Evolutionary conservation across 2,888 invertebrate species (phyloP).

Genomic region (Synergus umbraculus): DNA sequence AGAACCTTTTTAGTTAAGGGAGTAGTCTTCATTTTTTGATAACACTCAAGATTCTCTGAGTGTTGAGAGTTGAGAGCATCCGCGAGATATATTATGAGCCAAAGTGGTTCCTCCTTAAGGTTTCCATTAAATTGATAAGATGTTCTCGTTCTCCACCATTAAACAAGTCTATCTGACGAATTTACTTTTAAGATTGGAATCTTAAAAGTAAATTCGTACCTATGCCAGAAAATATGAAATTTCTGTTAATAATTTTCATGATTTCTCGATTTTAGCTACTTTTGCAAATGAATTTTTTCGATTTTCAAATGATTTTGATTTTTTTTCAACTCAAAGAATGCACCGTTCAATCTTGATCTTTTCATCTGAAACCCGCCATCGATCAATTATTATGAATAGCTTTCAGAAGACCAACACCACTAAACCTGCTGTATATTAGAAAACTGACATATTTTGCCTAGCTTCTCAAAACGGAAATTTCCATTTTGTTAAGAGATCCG

Average conservation of each 20-base stretch:
- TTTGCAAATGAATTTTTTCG: no score
- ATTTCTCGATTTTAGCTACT: no score
- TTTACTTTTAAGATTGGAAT: no score
- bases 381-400: neutral
- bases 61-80: slow-evolving; percentile 48
- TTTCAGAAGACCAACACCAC: no score
- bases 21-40: slow-evolving; percentile 46
- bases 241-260: no score
- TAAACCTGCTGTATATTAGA: no score
- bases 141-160: neutral
- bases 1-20: slow-evolving; percentile 12
- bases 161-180: neutral
- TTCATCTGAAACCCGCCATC: neutral
- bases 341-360: no score
- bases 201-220: no score
- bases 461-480: neutral
- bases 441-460: no score
- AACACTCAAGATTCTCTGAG: slow-evolving; percentile 59
- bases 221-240: no score
- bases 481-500: neutral
- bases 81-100: slow-evolving; percentile 48
- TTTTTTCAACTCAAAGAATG: no score
- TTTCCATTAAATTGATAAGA: slow-evolving; percentile 66
- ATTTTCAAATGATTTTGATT: no score
- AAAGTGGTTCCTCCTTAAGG: slow-evolving; percentile 62